A percentile compares a stretch with the other conserved stretches of the same genome.
Evolutionary conservation across 53 echinoderm and acorn worm genomes (phyloP).

Genomic region (Stichopus horrens): DNA sequence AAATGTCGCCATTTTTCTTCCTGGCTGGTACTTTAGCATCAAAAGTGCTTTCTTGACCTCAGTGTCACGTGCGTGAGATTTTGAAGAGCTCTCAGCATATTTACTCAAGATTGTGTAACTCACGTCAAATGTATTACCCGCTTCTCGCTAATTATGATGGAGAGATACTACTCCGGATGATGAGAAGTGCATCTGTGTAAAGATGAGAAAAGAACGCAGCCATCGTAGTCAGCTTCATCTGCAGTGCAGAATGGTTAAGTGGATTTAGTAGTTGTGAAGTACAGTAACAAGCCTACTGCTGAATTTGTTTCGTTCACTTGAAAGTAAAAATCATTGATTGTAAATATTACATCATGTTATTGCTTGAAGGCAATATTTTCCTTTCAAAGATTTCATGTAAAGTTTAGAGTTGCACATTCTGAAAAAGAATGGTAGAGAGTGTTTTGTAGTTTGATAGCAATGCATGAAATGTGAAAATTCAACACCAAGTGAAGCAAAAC

Average conservation of each 20-base stretch:
- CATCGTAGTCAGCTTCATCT: background rate
- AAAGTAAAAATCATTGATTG: background rate
- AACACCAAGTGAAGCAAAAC: no score
- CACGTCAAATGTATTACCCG: background rate
- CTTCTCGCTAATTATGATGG: background rate
- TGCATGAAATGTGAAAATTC: no score
- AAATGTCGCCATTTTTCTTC: background rate
- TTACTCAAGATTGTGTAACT: constrained; percentile 2
- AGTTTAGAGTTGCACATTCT: background rate
- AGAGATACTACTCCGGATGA: background rate
- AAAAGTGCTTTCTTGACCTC: constrained; percentile 14
- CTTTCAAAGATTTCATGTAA: background rate
- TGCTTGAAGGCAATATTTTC: background rate
- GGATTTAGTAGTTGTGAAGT: background rate
- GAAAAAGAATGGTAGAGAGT: background rate
- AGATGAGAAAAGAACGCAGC: background rate
- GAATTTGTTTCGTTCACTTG: background rate
- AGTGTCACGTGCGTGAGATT: background rate
- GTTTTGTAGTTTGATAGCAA: background rate
- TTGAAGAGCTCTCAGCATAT: constrained; percentile 14
- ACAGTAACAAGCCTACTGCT: background rate
- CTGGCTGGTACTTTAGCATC: background rate
- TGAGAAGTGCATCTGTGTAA: background rate
- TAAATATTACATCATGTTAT: background rate
- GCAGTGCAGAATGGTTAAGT: background rate